Percentiles rank a stretch among this genome's conserved stretches.
These are phyloP conservation scores for Castor canadensis DNA, from an alignment of 2,113 vertebrate genomes.

Conservation along the genomic window DNA sequence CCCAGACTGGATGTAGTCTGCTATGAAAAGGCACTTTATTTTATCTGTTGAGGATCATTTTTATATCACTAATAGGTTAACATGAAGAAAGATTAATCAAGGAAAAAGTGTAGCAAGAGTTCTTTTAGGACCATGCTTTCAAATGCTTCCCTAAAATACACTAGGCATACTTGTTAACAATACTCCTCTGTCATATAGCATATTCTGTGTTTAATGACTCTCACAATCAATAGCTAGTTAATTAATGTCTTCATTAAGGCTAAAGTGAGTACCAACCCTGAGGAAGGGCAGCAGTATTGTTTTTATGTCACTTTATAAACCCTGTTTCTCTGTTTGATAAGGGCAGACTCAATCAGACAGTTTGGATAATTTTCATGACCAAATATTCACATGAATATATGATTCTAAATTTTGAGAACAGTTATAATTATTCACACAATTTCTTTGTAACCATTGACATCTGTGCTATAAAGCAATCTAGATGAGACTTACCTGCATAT, in stretches of 20 bases:
- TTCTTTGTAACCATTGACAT: background rate
- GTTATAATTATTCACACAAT: background rate
- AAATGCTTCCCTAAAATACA: background rate
- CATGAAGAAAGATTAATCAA: background rate
- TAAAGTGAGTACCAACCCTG: background rate
- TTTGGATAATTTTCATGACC: background rate
- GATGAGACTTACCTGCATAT: background rate
- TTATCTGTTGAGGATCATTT: background rate
- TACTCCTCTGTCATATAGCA: background rate
- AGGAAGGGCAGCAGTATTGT: background rate
- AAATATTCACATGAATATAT: background rate
- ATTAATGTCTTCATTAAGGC: conserved; percentile 57
- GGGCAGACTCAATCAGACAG: background rate
- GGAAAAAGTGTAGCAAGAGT: background rate
- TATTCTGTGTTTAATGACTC: background rate
- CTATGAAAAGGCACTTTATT: background rate
- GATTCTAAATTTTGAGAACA: background rate
- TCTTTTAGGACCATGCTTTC: background rate
- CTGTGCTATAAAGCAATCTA: background rate
- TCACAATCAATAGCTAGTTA: conserved; percentile 53
- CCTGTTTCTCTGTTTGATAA: background rate
- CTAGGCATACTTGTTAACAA: background rate
- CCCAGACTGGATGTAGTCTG: background rate
- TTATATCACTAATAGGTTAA: background rate
- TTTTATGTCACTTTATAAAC: background rate